Evolutionary conservation across 2,797 vertebrate genomes (phyloP), one percentile per base, ranked within the genome.

Genomic region (Cirrhinus mrigala): DNA sequence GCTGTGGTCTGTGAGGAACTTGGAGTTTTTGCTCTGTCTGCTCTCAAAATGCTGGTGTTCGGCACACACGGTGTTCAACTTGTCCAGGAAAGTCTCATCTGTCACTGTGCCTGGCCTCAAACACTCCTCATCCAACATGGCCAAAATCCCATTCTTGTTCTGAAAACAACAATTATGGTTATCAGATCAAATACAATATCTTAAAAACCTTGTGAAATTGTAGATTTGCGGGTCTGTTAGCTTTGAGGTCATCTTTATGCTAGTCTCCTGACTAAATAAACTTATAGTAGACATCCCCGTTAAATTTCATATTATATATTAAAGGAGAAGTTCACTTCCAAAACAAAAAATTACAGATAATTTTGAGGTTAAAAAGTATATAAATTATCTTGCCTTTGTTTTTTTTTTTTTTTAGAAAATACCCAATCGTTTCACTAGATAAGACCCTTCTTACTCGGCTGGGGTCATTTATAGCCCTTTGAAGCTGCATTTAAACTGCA

Each of bases 111-210:
- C 98, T 0, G 98, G 98, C 80, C 98, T 92, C 90, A 99, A 93
- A 90, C 98, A 99, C 92, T 99, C 98, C 86, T 99, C 98, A 0
- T 99, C 98, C 90, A 99, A 92, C 98, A 99, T 99, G 89, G 98
- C 98, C 93, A 99, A 91, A 92, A 99, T 99, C 85, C 98, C 98
- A 50, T 96, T 99, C 89, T 98, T 96, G 93, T 98, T 97, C 98
- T 99, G 90, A 68, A 37, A 81, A n/a, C 12, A 66, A 33, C 8
- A 54, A 69, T 52, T 16, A 54, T 11, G 4, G n/a, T 46, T 27
- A 62, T 62, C 8, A 62, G 6, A 78, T 62, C 9, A 46, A 46
- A 46, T 11, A 16, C 52, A 76, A n/a, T 20, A 76, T 33, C 46
- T 73, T 24, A 48, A 24, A 52, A 27, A 20, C 2, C 24, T 18